Conservation (phyloP, 2,797 vertebrate species). For the Holocentrus rufus region DNA sequence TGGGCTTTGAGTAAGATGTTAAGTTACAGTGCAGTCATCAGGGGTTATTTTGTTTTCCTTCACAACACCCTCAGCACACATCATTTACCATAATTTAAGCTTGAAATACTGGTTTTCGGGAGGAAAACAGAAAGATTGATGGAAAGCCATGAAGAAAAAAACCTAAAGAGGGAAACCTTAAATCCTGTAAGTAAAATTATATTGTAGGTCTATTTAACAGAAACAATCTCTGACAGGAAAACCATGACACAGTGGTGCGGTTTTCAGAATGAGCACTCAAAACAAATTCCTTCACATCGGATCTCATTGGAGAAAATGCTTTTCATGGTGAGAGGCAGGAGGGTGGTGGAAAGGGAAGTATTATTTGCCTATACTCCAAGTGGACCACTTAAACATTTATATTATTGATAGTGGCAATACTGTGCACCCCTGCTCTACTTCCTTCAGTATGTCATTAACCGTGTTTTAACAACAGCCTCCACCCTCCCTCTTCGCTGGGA, state of each 20-base stretch:
- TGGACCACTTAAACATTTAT: conserved; percentile 80
- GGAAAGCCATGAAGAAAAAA: conserved; percentile 61
- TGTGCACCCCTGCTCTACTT: conserved; percentile 73
- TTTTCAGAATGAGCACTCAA: conserved; percentile 67
- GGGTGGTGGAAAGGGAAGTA: conserved; percentile 77
- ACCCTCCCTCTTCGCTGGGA: conserved; percentile 74
- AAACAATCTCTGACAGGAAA: conserved; percentile 76
- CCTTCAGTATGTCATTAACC: conserved; percentile 78
- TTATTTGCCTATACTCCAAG: conserved; percentile 79
- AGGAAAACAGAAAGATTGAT: conserved; percentile 76
- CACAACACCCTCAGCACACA: conserved; percentile 74
- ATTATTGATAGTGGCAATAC: conserved; percentile 82
- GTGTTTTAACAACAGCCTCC: conserved; percentile 77
- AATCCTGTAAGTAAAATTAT: conserved; percentile 76
- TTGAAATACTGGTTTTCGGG: conserved; percentile 79
- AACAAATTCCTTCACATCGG: conserved; percentile 74
- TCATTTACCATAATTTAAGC: conserved; percentile 79
- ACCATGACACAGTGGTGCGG: conserved; percentile 69
- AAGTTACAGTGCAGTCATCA: conserved; percentile 67
- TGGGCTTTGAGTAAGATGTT: conserved; percentile 69
- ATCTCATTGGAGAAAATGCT: conserved; percentile 71
- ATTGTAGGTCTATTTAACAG: conserved; percentile 71
- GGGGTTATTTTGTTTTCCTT: conserved; percentile 77
- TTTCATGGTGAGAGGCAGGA: conserved; percentile 67
- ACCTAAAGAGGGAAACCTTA: conserved; percentile 72